These are phyloP conservation scores for Entosphenus tridentatus DNA, from an alignment of 2,113 vertebrate species.

Conservation along the genomic window DNA sequence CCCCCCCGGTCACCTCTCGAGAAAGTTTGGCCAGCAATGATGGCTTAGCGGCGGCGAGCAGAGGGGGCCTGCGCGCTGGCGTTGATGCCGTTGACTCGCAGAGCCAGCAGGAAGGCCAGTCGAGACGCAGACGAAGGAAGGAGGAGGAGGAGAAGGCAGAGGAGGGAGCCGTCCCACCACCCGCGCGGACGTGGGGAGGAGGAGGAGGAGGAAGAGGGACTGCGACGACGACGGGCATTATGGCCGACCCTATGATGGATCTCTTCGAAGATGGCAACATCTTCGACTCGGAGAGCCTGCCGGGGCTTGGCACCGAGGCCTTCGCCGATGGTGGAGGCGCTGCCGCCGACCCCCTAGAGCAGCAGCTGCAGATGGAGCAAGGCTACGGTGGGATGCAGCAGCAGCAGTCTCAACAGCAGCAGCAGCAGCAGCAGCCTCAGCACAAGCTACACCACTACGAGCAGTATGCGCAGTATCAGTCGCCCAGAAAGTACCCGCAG, in stretches of 20 bases:
- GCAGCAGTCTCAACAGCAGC: too few relatives aligned
- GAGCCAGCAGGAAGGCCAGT: neutral
- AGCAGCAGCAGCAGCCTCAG: neutral
- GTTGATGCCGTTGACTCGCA: neutral
- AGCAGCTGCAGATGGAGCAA: constrained; percentile 3
- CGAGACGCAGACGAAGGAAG: neutral
- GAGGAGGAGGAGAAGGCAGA: neutral
- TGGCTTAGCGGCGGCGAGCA: neutral
- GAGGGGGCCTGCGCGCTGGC: neutral
- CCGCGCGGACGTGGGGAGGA: neutral
- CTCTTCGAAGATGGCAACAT: constrained; percentile 3
- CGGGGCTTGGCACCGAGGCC: neutral
- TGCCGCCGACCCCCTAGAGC: neutral
- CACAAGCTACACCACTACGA: constrained; percentile 1
- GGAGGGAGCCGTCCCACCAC: neutral
- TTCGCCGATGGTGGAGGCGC: neutral
- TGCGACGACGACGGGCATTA: neutral
- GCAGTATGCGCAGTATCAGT: neutral
- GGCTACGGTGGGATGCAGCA: constrained; percentile 1
- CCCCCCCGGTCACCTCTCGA: too few relatives aligned
- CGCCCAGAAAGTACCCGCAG: neutral
- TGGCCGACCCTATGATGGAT: constrained; percentile 5
- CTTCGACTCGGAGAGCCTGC: neutral
- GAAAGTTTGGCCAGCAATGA: too few relatives aligned
- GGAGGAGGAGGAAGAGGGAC: too few relatives aligned